phyloP scores from a whole-genome alignment of 1,140 invertebrate genomes.

The Micrasema longulum region DNA sequence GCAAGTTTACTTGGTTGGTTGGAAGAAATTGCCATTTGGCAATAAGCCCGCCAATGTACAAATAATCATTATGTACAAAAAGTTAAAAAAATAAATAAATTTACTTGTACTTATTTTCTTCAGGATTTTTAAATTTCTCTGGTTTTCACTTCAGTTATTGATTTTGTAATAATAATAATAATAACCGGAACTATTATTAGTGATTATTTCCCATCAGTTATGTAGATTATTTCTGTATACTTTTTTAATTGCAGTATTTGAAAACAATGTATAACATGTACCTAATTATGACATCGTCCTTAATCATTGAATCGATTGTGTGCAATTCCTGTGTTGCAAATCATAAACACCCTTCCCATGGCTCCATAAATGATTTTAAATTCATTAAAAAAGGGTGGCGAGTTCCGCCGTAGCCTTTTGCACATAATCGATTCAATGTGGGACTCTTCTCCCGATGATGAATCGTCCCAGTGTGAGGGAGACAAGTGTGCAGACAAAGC shows the following conservation, averaged over 20 bases:
- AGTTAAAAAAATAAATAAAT: too few species aligned
- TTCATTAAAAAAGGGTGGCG: constrained; percentile 61
- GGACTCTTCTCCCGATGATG: constrained; percentile 69
- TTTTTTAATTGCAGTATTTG: constrained; percentile 49
- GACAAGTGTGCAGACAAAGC: constrained; percentile 52
- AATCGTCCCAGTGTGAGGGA: constrained; percentile 67
- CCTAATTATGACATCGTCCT: constrained; percentile 54
- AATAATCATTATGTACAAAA: too few species aligned
- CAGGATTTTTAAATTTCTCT: too few species aligned
- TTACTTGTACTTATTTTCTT: too few species aligned
- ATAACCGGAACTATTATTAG: too few species aligned
- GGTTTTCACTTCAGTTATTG: too few species aligned
- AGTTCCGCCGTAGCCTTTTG: constrained; percentile 70
- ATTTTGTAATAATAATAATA: too few species aligned
- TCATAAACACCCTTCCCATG: constrained; percentile 25
- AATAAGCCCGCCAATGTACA: too few species aligned
- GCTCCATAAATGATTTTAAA: constrained; percentile 42
- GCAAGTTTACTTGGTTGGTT: too few species aligned
- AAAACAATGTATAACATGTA: constrained; percentile 49
- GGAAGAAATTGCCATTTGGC: too few species aligned
- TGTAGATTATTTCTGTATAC: too few species aligned
- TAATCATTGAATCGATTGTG: constrained; percentile 55
- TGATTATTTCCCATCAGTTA: too few species aligned
- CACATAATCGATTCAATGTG: constrained; percentile 72
- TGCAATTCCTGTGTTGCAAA: constrained; percentile 48